Evolutionary conservation across 1,140 invertebrate species (phyloP).

Genomic region (Ceratoteleas bidentatus): DNA sequence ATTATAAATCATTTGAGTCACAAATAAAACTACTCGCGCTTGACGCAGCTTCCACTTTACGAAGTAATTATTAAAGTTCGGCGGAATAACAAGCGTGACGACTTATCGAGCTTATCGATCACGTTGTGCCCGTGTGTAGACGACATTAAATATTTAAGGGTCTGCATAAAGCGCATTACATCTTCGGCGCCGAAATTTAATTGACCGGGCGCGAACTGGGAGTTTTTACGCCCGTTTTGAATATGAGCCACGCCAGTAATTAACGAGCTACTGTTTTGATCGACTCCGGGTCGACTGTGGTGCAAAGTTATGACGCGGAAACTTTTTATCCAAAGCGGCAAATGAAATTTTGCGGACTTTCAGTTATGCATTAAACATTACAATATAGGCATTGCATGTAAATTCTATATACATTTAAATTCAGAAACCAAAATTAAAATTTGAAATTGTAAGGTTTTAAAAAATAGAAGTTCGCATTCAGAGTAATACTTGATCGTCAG

Average conservation of each 20-base stretch:
- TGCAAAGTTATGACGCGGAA: background rate
- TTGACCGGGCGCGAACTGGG: background rate
- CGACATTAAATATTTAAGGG: background rate
- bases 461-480: constrained; percentile 7
- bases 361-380: constrained; percentile 39
- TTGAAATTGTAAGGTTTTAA: constrained; percentile 15
- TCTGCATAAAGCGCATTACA: background rate
- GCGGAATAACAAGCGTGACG: constrained; percentile 7
- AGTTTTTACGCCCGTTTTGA: background rate
- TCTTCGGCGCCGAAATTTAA: background rate
- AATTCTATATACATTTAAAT: constrained; percentile 37
- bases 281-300: background rate
- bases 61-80: constrained; percentile 33
- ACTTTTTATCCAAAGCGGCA: constrained; percentile 19
- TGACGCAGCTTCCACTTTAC: constrained; percentile 18
- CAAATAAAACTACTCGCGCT: constrained; percentile 31
- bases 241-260: background rate
- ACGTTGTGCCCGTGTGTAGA: background rate
- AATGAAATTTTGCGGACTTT: constrained; percentile 27
- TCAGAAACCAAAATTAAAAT: constrained; percentile 28
- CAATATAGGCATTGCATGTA: constrained; percentile 23
- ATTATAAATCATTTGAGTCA: constrained; percentile 73
- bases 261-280: background rate
- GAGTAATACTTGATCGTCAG: constrained; percentile 27
- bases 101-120: constrained; percentile 19